These are phyloP conservation scores for Lucilia cuprina DNA, from an alignment of 1,140 invertebrate species.

Conservation along the genomic window DNA sequence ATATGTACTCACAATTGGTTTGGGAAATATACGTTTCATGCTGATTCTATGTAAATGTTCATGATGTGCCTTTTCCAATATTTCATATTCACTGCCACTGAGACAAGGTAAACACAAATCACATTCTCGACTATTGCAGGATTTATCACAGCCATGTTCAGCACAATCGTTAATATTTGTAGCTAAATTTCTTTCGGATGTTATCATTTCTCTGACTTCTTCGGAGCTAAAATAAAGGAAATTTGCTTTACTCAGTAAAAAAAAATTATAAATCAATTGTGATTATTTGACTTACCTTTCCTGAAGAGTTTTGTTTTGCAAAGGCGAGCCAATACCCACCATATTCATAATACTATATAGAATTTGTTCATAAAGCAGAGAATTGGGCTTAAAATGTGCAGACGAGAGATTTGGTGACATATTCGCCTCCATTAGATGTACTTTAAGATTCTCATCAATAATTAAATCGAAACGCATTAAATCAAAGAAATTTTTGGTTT, in stretches of 20 bases:
- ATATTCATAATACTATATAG: slow-evolving; percentile 85
- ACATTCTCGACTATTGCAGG: slow-evolving; percentile 75
- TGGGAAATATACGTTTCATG: slow-evolving; percentile 82
- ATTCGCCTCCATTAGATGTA: slow-evolving; percentile 94
- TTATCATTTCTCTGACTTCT: slow-evolving; percentile 71
- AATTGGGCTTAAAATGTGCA: slow-evolving; percentile 88
- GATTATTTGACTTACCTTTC: neutral
- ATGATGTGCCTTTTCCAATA: slow-evolving; percentile 73
- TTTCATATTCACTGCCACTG: slow-evolving; percentile 66
- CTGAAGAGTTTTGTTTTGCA: neutral
- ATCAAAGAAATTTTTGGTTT: slow-evolving; percentile 87
- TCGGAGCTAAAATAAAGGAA: slow-evolving; percentile 50
- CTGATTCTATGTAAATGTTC: slow-evolving; percentile 82
- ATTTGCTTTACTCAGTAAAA: neutral
- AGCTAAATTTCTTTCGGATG: slow-evolving; percentile 80
- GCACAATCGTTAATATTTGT: slow-evolving; percentile 78
- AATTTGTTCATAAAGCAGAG: slow-evolving; percentile 91
- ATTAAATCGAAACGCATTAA: slow-evolving; percentile 93
- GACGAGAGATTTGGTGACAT: slow-evolving; percentile 98
- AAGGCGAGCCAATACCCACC: slow-evolving; percentile 71
- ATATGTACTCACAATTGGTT: slow-evolving; percentile 70
- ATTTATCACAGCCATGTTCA: slow-evolving; percentile 67
- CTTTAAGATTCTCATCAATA: slow-evolving; percentile 85
- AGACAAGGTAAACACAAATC: slow-evolving; percentile 81
- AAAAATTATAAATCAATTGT: neutral